Base-by-base conservation (phyloP, 2,888 invertebrate species). In the Rhimphoctona megacephalus region DNA sequence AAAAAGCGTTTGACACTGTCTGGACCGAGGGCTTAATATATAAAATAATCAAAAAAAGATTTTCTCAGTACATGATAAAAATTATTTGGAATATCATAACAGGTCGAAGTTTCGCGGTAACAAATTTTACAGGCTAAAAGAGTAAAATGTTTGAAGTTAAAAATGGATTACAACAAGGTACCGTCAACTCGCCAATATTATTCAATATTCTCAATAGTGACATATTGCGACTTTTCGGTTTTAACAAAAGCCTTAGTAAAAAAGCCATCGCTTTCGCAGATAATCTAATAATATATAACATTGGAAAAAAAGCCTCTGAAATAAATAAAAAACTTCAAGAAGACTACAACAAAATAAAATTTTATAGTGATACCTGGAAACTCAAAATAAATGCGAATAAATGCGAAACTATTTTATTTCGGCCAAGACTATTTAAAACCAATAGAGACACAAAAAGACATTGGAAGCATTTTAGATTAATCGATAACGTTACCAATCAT, bases 1-100 rank as follows among this genome's bases (percentile, higher is more conserved):
- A 86, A 22, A 89, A 89, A 52, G 86, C 86, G 25, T 89, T 88
- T 25, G 83, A 87, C 43, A 84, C 87, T 0, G 87, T 88, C 2
- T 89, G 89, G 87, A 67, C 82, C 0, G 89, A 89, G 9, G 90
- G 89, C 2, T 54, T 91, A 19, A 87, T 90, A 9, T 89, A 46
- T 61, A 89, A 88, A 81, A 36, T 89, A 39, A 46, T 85, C 1
- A 82, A 88, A 70, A 85, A 88, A 70, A 33, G 83, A 2, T 89
- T 90, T 22, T 88, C 89, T 0, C 79, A 14, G 25, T 79, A 89
- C 36, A 19, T 89, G 14, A 89, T 88, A n/a, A 90, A 88, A 85
- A 81, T 89, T 8, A 88, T 89, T 36, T 87, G 83, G 81, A 83
- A 67, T 17, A 89, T 89, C 87, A 80, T 89, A 46, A 69, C 52